phyloP scores from a whole-genome alignment of 2,113 vertebrate species.

The Laticauda colubrina region DNA sequence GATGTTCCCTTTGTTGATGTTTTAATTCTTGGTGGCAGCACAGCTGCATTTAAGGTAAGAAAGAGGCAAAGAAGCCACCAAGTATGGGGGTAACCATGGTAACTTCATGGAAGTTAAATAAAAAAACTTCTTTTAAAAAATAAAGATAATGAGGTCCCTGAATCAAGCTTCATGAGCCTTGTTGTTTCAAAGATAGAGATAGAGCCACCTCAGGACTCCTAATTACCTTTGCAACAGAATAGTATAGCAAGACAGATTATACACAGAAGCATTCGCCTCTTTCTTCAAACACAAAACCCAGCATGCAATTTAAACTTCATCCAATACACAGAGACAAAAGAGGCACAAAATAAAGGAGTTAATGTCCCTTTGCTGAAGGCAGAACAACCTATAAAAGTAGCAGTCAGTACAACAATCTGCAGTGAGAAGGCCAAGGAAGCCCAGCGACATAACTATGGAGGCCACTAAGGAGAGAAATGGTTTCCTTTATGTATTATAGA shows the following conservation, averaged over 20 bases:
- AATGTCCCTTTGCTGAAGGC: neutral
- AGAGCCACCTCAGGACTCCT: slow-evolving; percentile 52
- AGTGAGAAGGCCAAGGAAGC: neutral
- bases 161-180: slow-evolving; percentile 53
- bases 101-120: slow-evolving; percentile 70
- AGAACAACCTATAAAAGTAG: neutral
- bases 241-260: slow-evolving; percentile 47
- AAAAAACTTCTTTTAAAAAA: slow-evolving; percentile 60
- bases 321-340: slow-evolving; percentile 17
- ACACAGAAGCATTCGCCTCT: slow-evolving; percentile 19
- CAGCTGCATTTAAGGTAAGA: slow-evolving; percentile 52
- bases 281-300: neutral
- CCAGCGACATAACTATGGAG: neutral
- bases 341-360: slow-evolving; percentile 10
- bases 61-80: slow-evolving; percentile 52
- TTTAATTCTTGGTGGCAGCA: slow-evolving; percentile 45
- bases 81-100: slow-evolving; percentile 72
- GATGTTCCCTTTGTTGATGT: slow-evolving; percentile 50
- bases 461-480: neutral
- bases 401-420: neutral
- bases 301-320: slow-evolving; percentile 27
- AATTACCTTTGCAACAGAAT: slow-evolving; percentile 51
- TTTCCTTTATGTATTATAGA: too few relatives aligned
- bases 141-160: slow-evolving; percentile 65
- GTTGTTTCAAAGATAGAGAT: slow-evolving; percentile 53